Percentiles rank a stretch among this genome's conserved stretches.
These are phyloP conservation scores for Anhinga rufa DNA, from an alignment of 2,113 vertebrate species.

Conservation along the genomic window DNA sequence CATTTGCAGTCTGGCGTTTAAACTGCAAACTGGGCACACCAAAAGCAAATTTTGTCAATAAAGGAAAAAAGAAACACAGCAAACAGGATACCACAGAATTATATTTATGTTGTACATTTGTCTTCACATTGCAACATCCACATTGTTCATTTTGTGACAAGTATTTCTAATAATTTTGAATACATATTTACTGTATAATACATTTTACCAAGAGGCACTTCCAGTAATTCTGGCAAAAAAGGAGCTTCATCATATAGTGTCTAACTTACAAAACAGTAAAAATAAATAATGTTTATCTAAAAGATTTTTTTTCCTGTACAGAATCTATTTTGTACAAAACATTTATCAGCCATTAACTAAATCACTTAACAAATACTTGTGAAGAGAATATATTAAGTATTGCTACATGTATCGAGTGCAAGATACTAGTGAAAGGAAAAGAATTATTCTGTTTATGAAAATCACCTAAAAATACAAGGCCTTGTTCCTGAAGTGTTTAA, in stretches of 20 bases:
- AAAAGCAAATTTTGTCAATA: not conserved
- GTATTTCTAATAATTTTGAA: constrained; percentile 83
- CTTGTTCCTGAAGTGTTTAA: constrained; percentile 68
- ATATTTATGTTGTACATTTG: constrained; percentile 87
- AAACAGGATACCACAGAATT: constrained; percentile 83
- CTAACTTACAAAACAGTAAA: constrained; percentile 94
- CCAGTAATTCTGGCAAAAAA: constrained; percentile 89
- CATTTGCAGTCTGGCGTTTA: not conserved
- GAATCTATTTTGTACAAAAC: constrained; percentile 94
- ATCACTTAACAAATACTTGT: constrained; percentile 85
- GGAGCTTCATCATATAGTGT: constrained; percentile 90
- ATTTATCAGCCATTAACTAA: constrained; percentile 83
- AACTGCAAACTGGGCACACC: not conserved
- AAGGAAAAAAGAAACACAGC: constrained; percentile 38
- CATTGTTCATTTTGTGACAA: constrained; percentile 85
- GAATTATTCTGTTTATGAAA: constrained; percentile 75
- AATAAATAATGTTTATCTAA: constrained; percentile 94
- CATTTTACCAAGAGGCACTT: constrained; percentile 95
- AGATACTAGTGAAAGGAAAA: constrained; percentile 84
- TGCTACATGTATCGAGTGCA: constrained; percentile 88
- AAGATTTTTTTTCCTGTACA: constrained; percentile 89
- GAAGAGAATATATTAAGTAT: constrained; percentile 80
- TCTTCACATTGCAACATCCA: constrained; percentile 91
- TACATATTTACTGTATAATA: constrained; percentile 90
- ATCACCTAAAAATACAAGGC: constrained; percentile 79